Evolutionary conservation across 2,113 vertebrate species (phyloP), one percentile per base, ranked within the genome.

Genomic region (Synchiropus splendidus): DNA sequence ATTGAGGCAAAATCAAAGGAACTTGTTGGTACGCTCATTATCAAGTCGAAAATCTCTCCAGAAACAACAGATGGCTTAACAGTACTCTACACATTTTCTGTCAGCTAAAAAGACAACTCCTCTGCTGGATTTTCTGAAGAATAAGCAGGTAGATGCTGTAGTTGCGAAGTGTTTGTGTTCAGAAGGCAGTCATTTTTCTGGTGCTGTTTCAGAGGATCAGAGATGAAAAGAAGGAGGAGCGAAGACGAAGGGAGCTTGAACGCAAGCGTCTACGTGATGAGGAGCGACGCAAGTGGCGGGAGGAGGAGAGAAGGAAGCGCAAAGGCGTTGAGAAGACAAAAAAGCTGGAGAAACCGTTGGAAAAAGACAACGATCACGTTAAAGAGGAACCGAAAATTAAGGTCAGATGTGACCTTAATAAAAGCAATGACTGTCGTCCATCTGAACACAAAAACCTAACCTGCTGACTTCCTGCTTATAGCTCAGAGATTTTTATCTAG

Each of bases 301-400:
- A 98, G 67, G 94, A 98, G 40, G 95, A 98, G 51, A 81, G 90
- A 58, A 87, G 89, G 27, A 97, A 96, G 69, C 89, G 92, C 51
- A 99, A 97, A 81, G 94, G 98, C 61, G 82, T 86, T 6, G 95
- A 99, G 65, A 99, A 94, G 66, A 63, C 89, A 59, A 97, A 92
- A 73, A 97, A 91, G 45, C 79, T 84, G 43, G 83, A 86, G 32
- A 94, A 88, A 73, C 74, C 81, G 18, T 77, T 78, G 50, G 92
- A 92, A 18, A 92, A 90, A 60, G 89, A 97, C 64, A 90, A 86
- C 54, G 92, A 97, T 44, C 89, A 87, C 64, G 69, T 80, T 62
- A 98, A 93, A 80, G 92, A 97, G 42, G 94, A 96, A 70, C 94
- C 95, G 80, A 98, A 94, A 86, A 97, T 98, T 75, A 98, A 98